phyloP scores from a whole-genome alignment of 1,140 invertebrate species.

The Trinorchestia longiramus region DNA sequence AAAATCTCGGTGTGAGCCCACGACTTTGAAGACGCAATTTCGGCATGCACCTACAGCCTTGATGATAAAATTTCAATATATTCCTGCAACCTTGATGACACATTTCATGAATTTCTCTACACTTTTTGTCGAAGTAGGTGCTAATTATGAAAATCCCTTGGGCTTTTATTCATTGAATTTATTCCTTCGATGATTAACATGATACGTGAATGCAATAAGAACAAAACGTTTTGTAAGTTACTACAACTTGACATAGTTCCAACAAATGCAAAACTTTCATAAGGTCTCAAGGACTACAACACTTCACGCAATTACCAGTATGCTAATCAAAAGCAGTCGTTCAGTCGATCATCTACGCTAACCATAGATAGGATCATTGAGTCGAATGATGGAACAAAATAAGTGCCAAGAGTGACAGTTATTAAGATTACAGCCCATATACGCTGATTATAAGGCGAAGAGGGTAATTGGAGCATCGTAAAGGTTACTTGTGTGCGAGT shows the following conservation, averaged over 20 bases:
- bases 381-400: not conserved
- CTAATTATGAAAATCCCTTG: too few relatives aligned
- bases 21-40: too few relatives aligned
- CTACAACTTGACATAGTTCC: not conserved
- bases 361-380: not conserved
- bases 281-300: not conserved
- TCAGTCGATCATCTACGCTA: not conserved
- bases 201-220: too few relatives aligned
- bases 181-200: too few relatives aligned
- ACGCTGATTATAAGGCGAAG: not conserved
- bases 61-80: too few relatives aligned
- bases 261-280: not conserved
- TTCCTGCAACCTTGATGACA: too few relatives aligned
- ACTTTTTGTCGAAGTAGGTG: too few relatives aligned
- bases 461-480: not conserved
- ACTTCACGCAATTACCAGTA: not conserved
- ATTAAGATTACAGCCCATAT: slow-evolving; percentile 40
- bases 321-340: not conserved
- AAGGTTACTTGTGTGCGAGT: not conserved
- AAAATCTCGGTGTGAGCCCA: too few relatives aligned
- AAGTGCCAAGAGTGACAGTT: not conserved
- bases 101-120: too few relatives aligned
- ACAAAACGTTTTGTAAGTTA: not conserved
- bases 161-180: too few relatives aligned
- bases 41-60: too few relatives aligned